A percentile compares a stretch with the other conserved stretches of the same genome.
These are phyloP conservation scores for Stenotaenia linearis DNA, from an alignment of 2,888 invertebrate genomes.

Conservation along the genomic window DNA sequence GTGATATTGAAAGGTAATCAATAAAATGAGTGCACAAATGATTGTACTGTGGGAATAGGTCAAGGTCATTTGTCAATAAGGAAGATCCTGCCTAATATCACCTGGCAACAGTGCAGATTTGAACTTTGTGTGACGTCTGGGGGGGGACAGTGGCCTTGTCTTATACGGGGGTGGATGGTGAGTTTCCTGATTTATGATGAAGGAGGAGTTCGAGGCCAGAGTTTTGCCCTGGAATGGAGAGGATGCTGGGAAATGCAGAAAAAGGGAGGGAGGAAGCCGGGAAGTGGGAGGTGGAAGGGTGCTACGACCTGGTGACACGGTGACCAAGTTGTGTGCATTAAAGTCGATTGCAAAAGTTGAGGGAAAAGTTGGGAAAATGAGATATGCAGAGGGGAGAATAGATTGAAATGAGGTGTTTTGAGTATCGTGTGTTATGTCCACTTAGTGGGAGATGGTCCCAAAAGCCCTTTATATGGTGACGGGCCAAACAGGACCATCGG, in stretches of 20 bases:
- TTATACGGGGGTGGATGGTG: slow-evolving; percentile 13
- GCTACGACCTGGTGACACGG: slow-evolving; percentile 22
- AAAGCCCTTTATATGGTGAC: slow-evolving; percentile 19
- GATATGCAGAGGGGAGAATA: neutral
- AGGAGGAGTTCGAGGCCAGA: slow-evolving; percentile 24
- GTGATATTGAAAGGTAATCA: neutral
- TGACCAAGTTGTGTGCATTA: slow-evolving; percentile 2
- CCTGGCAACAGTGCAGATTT: slow-evolving; percentile 21
- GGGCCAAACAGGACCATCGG: slow-evolving; percentile 26
- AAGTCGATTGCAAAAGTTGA: neutral
- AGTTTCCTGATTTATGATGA: neutral
- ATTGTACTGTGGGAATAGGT: slow-evolving; percentile 11
- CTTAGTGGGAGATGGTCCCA: slow-evolving; percentile 24
- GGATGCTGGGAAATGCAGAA: slow-evolving; percentile 24
- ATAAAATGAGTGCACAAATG: neutral
- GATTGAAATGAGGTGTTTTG: neutral
- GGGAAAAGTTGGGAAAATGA: neutral
- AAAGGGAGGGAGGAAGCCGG: neutral
- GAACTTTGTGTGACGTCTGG: neutral
- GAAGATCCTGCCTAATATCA: slow-evolving; percentile 11
- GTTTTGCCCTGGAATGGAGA: slow-evolving; percentile 2
- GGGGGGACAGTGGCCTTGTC: slow-evolving; percentile 22
- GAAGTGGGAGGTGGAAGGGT: neutral
- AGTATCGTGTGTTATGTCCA: neutral
- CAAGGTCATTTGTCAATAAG: slow-evolving; percentile 10